A percentile compares a stretch with the other conserved stretches of the same genome.
phyloP scores from a whole-genome alignment of 2,797 vertebrate species.

The Acanthiza pusilla region DNA sequence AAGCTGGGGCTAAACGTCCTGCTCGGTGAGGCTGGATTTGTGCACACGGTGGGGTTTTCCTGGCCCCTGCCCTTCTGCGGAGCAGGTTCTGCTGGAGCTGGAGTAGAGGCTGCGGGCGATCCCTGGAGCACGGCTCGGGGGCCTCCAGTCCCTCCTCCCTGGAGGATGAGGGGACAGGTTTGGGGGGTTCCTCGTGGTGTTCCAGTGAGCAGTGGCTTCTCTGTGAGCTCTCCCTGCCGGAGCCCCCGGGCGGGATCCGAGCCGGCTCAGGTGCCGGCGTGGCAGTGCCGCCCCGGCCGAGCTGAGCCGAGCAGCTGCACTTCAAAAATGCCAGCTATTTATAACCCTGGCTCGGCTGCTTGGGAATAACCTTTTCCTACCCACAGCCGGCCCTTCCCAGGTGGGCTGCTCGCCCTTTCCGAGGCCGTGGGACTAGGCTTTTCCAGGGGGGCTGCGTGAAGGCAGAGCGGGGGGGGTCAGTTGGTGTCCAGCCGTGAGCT shows the following conservation, averaged over 20 bases:
- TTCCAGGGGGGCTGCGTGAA: accelerated
- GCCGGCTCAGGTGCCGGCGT: conserved; percentile 29
- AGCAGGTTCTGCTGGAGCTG: not conserved
- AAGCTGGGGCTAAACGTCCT: not conserved
- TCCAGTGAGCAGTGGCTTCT: not conserved
- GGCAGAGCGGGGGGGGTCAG: accelerated
- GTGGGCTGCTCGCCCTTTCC: not conserved
- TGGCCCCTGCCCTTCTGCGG: not conserved
- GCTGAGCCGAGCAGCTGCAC: conserved; percentile 40
- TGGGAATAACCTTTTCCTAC: not conserved
- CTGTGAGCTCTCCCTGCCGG: not conserved
- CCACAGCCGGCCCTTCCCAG: not conserved
- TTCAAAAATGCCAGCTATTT: conserved; percentile 50
- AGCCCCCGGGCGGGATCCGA: not conserved
- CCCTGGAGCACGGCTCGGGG: accelerated
- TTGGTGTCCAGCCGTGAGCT: not conserved
- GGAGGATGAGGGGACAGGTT: not conserved
- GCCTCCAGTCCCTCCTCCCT: not conserved
- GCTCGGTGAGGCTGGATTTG: not conserved
- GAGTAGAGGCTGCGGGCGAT: accelerated
- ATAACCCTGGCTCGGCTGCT: conserved; percentile 14
- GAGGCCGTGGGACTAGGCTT: accelerated
- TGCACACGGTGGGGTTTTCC: not conserved
- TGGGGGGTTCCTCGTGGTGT: not conserved
- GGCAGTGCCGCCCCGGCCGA: not conserved